These are phyloP conservation scores for Platycheirus rosarum DNA, from an alignment of 2,888 invertebrate species.

Conservation along the genomic window DNA sequence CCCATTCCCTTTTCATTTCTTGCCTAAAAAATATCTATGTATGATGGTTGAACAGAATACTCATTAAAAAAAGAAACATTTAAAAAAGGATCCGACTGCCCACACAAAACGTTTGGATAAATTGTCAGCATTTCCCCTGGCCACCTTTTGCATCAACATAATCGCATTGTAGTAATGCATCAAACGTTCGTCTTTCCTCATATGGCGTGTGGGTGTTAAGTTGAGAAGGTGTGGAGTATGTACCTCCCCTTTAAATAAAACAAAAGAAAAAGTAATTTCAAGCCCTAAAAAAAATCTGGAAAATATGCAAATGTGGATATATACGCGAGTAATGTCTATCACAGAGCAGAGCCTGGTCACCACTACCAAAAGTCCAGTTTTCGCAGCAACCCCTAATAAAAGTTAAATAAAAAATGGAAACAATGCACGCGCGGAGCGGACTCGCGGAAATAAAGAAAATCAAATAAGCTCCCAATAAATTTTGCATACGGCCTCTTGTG, in stretches of 20 bases:
- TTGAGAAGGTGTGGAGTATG: conserved; percentile 35
- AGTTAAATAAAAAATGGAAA: conserved; percentile 48
- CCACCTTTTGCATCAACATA: conserved; percentile 46
- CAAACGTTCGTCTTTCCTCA: conserved; percentile 55
- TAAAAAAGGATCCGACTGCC: conserved; percentile 23
- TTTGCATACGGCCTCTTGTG: conserved; percentile 58
- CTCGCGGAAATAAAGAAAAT: conserved; percentile 68
- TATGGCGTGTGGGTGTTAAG: background rate
- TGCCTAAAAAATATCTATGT: conserved; percentile 44
- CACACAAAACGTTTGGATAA: conserved; percentile 60
- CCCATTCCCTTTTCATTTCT: conserved; percentile 33
- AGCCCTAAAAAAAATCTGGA: conserved; percentile 50
- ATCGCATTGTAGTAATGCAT: conserved; percentile 73
- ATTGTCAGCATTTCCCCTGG: conserved; percentile 58
- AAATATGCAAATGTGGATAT: conserved; percentile 45
- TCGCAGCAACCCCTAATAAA: conserved; percentile 65
- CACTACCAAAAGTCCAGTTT: conserved; percentile 60
- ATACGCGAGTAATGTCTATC: conserved; percentile 51
- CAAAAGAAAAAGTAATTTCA: conserved; percentile 58
- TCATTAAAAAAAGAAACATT: conserved; percentile 41
- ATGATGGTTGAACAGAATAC: conserved; percentile 47
- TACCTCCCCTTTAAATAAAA: conserved; percentile 30
- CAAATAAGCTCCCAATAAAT: conserved; percentile 70
- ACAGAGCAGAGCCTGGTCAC: conserved; percentile 39
- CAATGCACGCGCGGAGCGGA: conserved; percentile 57